Base-by-base conservation (phyloP, 2,797 vertebrate genomes). In the Pelobates cultripes region DNA sequence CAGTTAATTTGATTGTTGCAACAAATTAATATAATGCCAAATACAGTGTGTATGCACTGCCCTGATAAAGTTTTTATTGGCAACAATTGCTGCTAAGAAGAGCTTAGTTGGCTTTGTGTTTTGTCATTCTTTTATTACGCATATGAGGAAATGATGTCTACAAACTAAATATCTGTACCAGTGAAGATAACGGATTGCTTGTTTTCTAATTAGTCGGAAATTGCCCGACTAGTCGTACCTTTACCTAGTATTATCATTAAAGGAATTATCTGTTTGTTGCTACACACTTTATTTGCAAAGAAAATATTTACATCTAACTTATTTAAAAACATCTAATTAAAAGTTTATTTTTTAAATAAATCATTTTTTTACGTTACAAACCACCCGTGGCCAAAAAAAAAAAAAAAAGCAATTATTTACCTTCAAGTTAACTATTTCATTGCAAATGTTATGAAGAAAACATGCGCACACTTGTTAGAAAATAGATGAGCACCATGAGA, bases 1-100 rank as follows among this genome's bases (percentile, higher is more conserved):
- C 91, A 88, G 85, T 95, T 97, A 95, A 96, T 97, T 96, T 92
- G 87, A 90, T 92, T 90, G 93, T 92, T 90, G 92, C 87, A 90
- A 92, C 91, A 94, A 94, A 94, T 94, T 91, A 90, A 88, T 85
- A 79, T 73, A 82, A 84, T 91, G 92, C 94, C 94, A 94, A 93
- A 91, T 89, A 91, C 92, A 86, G 90, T 89, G 91, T 93, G 86
- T 93, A 91, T 97, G 96, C 91, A 95, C 78, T 91, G 92, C 87
- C 94, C 94, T 96, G 97, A 99, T 97, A 98, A 98, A 97, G 94
- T 95, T 96, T 91, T 94, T 96, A 91, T 94, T 97, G 96, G 95
- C 95, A 95, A 95, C 94, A 93, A 92, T 94, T 95, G 94, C 92
- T 92, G 90, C 88, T 77, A 69, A 95, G 93, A 93, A 88, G 85